A percentile compares a stretch with the other conserved stretches of the same genome.
Evolutionary conservation across 2,113 vertebrate species (phyloP).

Genomic region (Osmerus mordax): DNA sequence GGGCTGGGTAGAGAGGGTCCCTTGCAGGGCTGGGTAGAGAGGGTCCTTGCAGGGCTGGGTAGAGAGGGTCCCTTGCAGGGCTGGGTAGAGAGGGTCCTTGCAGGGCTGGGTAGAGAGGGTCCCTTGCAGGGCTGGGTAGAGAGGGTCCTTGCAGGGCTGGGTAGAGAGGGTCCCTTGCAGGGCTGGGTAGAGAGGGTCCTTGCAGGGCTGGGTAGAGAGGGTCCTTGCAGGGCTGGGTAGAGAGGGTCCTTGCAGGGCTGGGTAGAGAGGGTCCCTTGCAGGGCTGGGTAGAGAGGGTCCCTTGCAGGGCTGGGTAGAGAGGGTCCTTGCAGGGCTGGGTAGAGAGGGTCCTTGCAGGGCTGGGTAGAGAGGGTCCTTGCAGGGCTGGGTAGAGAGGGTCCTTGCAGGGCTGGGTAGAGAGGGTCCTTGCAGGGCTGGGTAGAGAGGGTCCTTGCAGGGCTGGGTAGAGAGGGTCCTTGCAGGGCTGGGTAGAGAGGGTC

Average conservation of each 20-base stretch:
- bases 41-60: slow-evolving; percentile 6
- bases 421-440: too few species aligned
- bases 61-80: background rate
- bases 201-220: background rate
- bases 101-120: too few species aligned
- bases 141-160: too few species aligned
- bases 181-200: background rate
- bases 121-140: too few species aligned
- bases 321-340: background rate
- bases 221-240: too few species aligned
- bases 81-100: background rate
- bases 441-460: background rate
- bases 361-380: too few species aligned
- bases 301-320: background rate
- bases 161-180: background rate
- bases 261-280: too few species aligned
- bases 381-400: too few species aligned
- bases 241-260: too few species aligned
- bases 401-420: too few species aligned
- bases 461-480: background rate
- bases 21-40: slow-evolving; percentile 42
- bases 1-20: slow-evolving; percentile 24
- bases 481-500: background rate
- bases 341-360: background rate
- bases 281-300: too few species aligned